Conservation (phyloP, 2,113 vertebrate species). For the Hippocampus abdominalis region DNA sequence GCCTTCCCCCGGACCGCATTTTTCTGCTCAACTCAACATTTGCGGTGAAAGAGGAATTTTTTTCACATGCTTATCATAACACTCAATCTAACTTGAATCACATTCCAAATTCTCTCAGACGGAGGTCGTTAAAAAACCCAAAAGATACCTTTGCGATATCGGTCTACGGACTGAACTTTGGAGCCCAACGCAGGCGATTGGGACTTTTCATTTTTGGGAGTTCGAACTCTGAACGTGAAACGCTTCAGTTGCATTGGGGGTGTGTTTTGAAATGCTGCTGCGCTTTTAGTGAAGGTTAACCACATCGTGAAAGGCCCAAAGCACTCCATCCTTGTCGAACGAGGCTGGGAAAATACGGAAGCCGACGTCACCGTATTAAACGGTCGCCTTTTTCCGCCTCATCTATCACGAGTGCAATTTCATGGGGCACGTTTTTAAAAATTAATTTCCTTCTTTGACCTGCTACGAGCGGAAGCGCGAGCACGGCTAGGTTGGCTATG, state of each 20-base stretch:
- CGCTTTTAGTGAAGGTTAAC: background rate
- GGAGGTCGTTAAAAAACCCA: too few relatives aligned
- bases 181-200: background rate
- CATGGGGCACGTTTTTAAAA: conserved; percentile 86
- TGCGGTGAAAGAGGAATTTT: too few relatives aligned
- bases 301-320: conserved; percentile 18
- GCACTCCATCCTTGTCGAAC: conserved; percentile 27
- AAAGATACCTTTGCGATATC: background rate
- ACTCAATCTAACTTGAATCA: too few relatives aligned
- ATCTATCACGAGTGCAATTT: conserved; percentile 90
- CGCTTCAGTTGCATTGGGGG: background rate
- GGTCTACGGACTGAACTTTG: background rate
- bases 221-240: background rate
- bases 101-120: too few relatives aligned
- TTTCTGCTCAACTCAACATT: too few relatives aligned
- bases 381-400: conserved; percentile 89
- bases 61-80: too few relatives aligned
- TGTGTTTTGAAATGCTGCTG: background rate
- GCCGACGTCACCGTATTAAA: conserved; percentile 82
- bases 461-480: conserved; percentile 79
- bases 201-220: background rate
- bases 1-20: too few relatives aligned
- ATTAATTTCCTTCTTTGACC: conserved; percentile 89
- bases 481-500: conserved; percentile 77
- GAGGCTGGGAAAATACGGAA: conserved; percentile 32